Percentiles rank a stretch among this genome's conserved stretches.
Conservation (phyloP, 2,113 vertebrate species). For the Sisor rabdophorus region DNA sequence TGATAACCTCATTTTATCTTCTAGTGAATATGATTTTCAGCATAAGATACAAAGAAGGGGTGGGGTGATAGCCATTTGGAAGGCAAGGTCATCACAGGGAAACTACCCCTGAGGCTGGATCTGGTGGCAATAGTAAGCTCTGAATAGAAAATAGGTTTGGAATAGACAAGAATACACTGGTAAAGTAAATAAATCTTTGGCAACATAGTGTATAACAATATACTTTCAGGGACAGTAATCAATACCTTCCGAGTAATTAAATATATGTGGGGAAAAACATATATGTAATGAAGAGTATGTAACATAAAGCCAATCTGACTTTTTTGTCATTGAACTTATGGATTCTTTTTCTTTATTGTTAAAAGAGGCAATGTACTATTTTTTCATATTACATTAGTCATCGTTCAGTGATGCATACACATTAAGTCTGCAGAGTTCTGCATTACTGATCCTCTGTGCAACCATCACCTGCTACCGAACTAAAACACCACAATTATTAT, state of each 20-base stretch:
- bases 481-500: neutral
- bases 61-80: no score
- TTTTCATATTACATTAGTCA: slow-evolving; percentile 59
- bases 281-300: slow-evolving; percentile 46
- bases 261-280: slow-evolving; percentile 31
- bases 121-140: no score
- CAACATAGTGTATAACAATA: no score
- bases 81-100: no score
- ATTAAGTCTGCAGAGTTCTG: slow-evolving; percentile 65
- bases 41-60: no score
- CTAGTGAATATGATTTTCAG: no score
- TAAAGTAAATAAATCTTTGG: no score
- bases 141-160: no score
- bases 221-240: neutral
- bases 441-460: slow-evolving; percentile 59
- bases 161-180: no score
- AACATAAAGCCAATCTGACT: slow-evolving; percentile 48
- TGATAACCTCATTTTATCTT: no score
- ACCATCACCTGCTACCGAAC: slow-evolving; percentile 60
- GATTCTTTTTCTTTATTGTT: slow-evolving; percentile 54
- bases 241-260: neutral
- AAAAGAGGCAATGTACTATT: slow-evolving; percentile 61
- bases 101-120: no score
- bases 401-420: slow-evolving; percentile 58
- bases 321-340: slow-evolving; percentile 31